Percentiles rank a stretch among this genome's conserved stretches.
These are phyloP conservation scores for Calcarius lapponicus DNA, from an alignment of 2,797 vertebrate genomes.

Conservation along the genomic window DNA sequence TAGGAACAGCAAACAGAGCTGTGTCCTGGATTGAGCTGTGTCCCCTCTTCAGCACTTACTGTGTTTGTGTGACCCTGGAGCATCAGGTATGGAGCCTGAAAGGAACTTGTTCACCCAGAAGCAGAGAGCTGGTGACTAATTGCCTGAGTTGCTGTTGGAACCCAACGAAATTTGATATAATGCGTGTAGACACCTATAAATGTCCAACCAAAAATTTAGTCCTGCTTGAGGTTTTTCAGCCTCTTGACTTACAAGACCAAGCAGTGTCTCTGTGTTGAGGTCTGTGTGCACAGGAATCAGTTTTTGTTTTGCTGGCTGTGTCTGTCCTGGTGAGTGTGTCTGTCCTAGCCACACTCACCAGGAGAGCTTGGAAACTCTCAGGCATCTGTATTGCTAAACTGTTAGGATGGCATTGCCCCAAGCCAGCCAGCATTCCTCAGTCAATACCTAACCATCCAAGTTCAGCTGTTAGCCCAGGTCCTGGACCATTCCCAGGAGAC, in stretches of 20 bases:
- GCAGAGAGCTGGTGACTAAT: neutral
- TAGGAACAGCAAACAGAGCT: neutral
- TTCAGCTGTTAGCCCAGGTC: neutral
- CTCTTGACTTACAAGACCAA: neutral
- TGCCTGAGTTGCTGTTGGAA: neutral
- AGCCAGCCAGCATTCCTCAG: neutral
- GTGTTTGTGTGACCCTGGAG: neutral
- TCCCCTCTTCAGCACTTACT: neutral
- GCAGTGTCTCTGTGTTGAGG: neutral
- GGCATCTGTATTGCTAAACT: neutral
- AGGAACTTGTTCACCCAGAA: neutral
- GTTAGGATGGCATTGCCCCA: neutral
- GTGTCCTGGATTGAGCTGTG: neutral
- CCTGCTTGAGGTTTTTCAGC: neutral
- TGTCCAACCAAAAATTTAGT: neutral
- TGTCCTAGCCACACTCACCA: neutral
- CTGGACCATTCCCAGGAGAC: neutral
- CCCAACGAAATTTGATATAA: neutral
- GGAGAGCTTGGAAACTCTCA: neutral
- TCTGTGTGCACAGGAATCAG: neutral
- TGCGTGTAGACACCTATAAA: neutral
- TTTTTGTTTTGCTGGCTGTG: neutral
- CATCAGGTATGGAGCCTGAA: neutral
- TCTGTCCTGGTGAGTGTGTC: neutral
- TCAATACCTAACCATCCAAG: neutral